Base-by-base conservation (phyloP, 2,797 vertebrate species). In the Falco rusticolus region DNA sequence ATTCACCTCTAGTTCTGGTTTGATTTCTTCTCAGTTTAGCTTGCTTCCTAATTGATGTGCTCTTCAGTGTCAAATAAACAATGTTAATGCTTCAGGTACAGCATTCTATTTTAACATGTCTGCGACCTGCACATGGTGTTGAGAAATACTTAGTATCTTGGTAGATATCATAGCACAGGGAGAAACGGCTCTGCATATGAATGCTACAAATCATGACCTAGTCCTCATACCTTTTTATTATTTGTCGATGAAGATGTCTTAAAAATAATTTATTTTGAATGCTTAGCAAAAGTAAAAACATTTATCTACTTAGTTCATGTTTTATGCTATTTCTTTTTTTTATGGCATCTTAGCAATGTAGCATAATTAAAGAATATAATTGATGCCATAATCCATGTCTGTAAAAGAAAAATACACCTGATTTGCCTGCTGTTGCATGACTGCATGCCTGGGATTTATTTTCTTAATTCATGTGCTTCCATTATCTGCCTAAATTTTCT, bases 261-360 rank as follows among this genome's bases (percentile, higher is more conserved):
- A 6, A 64, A 82, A 77, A 70, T 64, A 16, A 45, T 87, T 47
- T 57, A 1, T 84, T 92, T 57, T 76, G 34, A 75, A 56, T 60
- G 70, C 54, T 89, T 89, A 33, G 3, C 21, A 86, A 90, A 93
- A 84, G 53, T 43, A 41, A 65, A 87, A 87, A 54, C 60, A 29
- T 92, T 91, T 93, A 69, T n/a, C 13, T 77, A 71, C 75, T 64
- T 83, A 74, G 43, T 88, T 98, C 97, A 97, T 98, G 98, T 98
- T 98, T 98, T 97, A 97, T 98, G 97, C 93, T 98, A 95, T 97
- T 97, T 92, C n/a, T 94, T 91, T 50, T 87, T 95, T 95, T 65
- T 34, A 59, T 69, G 59, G 41, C 87, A 85, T 71, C 57, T 61
- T 87, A 93, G 57, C 56, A 4, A 63, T 84, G 91, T 93, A 78